phyloP scores from a whole-genome alignment of 2,797 vertebrate genomes.

The Poecilia wingei region DNA sequence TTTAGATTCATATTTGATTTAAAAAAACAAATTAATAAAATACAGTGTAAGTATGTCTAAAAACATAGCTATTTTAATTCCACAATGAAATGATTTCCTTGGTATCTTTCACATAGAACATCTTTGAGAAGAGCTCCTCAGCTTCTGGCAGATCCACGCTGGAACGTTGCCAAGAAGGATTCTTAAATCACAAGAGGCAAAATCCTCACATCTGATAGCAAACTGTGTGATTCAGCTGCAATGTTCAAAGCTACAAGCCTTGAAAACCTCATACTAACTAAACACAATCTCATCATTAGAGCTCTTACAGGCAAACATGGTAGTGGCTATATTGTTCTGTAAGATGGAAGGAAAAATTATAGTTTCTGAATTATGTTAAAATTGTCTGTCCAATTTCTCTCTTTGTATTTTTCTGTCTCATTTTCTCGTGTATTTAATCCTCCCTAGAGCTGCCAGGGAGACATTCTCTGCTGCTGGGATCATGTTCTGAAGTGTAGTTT shows the following conservation, averaged over 20 bases:
- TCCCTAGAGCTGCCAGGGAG: not conserved
- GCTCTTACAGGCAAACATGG: not conserved
- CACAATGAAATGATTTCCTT: not conserved
- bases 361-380: not conserved
- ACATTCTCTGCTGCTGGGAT: not conserved
- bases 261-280: not conserved
- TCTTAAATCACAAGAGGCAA: not conserved
- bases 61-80: not conserved
- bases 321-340: not conserved
- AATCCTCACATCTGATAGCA: not conserved
- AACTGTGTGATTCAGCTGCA: not conserved
- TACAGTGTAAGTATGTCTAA: not conserved
- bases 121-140: not conserved
- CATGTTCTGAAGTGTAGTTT: not conserved
- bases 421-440: not conserved
- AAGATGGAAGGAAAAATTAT: not conserved
- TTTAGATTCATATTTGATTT: not conserved
- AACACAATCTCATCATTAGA: no score
- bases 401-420: not conserved
- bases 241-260: not conserved
- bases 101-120: not conserved
- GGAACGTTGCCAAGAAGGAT: not conserved
- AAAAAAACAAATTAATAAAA: not conserved
- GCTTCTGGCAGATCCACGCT: not conserved
- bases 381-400: not conserved